Percentiles rank a stretch among this genome's conserved stretches.
These are phyloP conservation scores for Ostrea edulis DNA, from an alignment of 1,140 invertebrate genomes.

Conservation along the genomic window DNA sequence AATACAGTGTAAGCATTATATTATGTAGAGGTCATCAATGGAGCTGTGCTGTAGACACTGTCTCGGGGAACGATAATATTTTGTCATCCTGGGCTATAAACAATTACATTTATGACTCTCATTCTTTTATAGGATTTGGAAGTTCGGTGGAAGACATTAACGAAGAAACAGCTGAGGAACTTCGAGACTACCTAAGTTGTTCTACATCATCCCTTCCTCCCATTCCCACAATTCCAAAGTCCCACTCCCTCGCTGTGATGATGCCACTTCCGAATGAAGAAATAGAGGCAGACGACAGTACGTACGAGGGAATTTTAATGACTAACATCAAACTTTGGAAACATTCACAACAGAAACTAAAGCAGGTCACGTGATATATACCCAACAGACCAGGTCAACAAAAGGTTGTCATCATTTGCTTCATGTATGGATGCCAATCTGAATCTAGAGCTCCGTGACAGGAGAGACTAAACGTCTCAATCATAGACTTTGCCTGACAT, in stretches of 20 bases:
- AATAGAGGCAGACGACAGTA: constrained; percentile 37
- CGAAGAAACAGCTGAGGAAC: constrained; percentile 26
- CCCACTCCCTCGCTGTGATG: constrained; percentile 36
- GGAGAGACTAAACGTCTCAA: not conserved
- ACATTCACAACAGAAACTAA: not conserved
- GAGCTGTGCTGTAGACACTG: too few species aligned
- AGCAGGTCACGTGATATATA: not conserved
- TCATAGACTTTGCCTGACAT: not conserved
- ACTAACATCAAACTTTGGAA: constrained; percentile 53
- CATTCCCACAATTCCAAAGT: constrained; percentile 18
- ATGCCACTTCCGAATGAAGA: constrained; percentile 34
- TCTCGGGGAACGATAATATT: too few species aligned
- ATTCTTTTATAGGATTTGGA: not conserved
- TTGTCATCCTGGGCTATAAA: too few species aligned
- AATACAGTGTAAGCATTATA: too few species aligned
- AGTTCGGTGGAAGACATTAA: constrained; percentile 51
- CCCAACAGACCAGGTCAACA: not conserved
- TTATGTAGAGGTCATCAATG: too few species aligned
- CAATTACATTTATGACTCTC: not conserved
- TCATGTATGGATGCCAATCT: not conserved
- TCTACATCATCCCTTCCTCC: constrained; percentile 24
- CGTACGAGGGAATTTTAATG: constrained; percentile 47
- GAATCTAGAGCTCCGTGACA: not conserved
- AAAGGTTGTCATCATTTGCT: not conserved
- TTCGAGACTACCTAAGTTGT: constrained; percentile 28